Evolutionary conservation across 2,113 vertebrate genomes (phyloP).

Genomic region (Hystrix cristata): DNA sequence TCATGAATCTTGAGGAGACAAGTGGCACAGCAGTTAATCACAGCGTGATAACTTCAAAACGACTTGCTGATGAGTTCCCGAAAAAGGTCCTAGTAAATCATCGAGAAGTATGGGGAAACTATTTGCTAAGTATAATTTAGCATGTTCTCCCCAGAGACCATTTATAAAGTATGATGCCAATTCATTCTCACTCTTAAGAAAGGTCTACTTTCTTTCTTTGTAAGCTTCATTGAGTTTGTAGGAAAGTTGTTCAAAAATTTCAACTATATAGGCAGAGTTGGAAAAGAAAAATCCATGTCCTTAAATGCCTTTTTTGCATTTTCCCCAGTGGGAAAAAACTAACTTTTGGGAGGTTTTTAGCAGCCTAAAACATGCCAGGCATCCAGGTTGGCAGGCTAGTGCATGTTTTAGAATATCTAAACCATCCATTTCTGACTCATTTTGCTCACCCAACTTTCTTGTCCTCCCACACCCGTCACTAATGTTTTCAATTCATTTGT

Average conservation of each 20-base stretch:
- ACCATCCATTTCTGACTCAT: not conserved
- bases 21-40: constrained; percentile 75
- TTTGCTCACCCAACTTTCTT: not conserved
- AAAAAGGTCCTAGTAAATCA: constrained; percentile 65
- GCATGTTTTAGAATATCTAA: not conserved
- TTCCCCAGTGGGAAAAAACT: not conserved
- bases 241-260: constrained; percentile 13
- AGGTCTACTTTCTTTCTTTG: not conserved
- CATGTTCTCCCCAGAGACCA: constrained; percentile 62
- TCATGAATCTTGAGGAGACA: constrained; percentile 64
- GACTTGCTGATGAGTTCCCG: constrained; percentile 72
- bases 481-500: not conserved
- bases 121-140: constrained; percentile 65
- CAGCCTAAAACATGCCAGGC: not conserved
- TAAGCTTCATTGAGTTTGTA: constrained; percentile 5
- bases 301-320: not conserved
- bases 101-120: constrained; percentile 31
- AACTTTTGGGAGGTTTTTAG: not conserved
- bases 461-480: not conserved
- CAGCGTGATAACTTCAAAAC: constrained; percentile 73
- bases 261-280: not conserved
- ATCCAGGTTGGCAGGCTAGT: not conserved
- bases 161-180: constrained; percentile 43
- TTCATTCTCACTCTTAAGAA: constrained; percentile 29
- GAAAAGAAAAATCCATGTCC: not conserved